A percentile compares a stretch with the other conserved stretches of the same genome.
Conservation (phyloP, 1,140 invertebrate species). For the Chironomus striatipennis region DNA sequence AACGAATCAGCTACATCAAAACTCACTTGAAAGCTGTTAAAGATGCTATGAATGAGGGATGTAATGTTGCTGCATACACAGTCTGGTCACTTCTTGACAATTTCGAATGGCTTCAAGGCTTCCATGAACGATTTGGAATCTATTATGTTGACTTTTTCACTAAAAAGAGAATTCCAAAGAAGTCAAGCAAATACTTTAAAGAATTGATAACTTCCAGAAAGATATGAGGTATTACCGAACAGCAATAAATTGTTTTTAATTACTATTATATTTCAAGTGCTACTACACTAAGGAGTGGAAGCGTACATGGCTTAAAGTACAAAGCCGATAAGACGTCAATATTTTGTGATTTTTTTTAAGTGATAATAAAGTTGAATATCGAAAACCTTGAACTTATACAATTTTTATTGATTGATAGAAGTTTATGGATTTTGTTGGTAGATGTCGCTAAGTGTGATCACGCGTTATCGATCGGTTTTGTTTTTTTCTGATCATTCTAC, state of each 20-base stretch:
- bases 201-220: neutral
- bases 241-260: neutral
- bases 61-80: slow-evolving; percentile 58
- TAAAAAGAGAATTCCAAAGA: slow-evolving; percentile 32
- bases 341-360: too few relatives aligned
- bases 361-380: too few relatives aligned
- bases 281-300: too few relatives aligned
- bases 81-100: slow-evolving; percentile 71
- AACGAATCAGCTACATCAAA: slow-evolving; percentile 39
- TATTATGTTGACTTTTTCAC: slow-evolving; percentile 42
- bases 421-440: too few relatives aligned
- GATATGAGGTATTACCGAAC: neutral
- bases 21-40: slow-evolving; percentile 55
- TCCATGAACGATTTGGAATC: slow-evolving; percentile 42
- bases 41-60: slow-evolving; percentile 54
- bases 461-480: too few relatives aligned
- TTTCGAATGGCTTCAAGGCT: slow-evolving; percentile 67
- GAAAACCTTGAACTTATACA: too few relatives aligned
- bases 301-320: too few relatives aligned
- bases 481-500: too few relatives aligned
- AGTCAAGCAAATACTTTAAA: neutral
- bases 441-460: too few relatives aligned
- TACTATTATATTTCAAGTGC: too few relatives aligned
- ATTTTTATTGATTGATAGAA: too few relatives aligned
- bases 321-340: too few relatives aligned